Conservation (phyloP, 2,797 vertebrate species). For the Lagorchestes hirsutus region DNA sequence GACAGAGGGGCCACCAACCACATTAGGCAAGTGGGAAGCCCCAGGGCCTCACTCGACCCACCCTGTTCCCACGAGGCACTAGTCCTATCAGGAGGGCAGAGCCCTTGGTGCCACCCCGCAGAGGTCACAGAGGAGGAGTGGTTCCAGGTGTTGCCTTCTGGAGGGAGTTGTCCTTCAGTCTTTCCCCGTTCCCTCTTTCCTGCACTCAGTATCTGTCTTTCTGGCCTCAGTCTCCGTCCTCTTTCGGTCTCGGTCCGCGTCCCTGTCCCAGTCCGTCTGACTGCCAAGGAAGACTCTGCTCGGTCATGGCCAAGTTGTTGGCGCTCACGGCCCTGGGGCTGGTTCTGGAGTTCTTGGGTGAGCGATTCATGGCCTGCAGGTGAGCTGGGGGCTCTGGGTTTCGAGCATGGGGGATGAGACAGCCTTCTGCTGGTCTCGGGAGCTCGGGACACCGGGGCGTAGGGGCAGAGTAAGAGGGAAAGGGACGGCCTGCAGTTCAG, state of each 20-base stretch:
- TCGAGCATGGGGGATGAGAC: too few relatives aligned
- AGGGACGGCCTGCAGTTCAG: too few relatives aligned
- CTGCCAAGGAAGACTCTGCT: accelerated
- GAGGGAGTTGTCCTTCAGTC: accelerated
- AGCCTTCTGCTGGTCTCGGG: background rate
- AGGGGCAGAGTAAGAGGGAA: background rate
- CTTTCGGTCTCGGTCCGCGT: background rate
- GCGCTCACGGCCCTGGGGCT: conserved; percentile 74
- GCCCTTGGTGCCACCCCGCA: accelerated
- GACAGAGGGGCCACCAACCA: too few relatives aligned
- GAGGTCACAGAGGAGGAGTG: background rate
- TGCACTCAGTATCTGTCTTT: too few relatives aligned
- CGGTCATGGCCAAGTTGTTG: conserved; percentile 83
- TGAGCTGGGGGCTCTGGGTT: conserved; percentile 62
- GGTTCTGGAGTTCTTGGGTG: conserved; percentile 75
- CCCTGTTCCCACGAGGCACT: background rate
- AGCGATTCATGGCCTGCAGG: conserved; percentile 80
- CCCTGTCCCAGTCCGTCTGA: background rate
- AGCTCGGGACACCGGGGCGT: background rate
- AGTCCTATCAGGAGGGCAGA: accelerated
- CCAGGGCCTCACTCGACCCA: background rate
- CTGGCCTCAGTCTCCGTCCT: background rate
- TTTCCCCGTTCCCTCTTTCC: accelerated
- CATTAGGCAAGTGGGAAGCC: too few relatives aligned
- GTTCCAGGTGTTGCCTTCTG: accelerated